A percentile compares a stretch with the other conserved stretches of the same genome.
These are phyloP conservation scores for Periplaneta americana DNA, from an alignment of 1,140 invertebrate species.

Conservation along the genomic window DNA sequence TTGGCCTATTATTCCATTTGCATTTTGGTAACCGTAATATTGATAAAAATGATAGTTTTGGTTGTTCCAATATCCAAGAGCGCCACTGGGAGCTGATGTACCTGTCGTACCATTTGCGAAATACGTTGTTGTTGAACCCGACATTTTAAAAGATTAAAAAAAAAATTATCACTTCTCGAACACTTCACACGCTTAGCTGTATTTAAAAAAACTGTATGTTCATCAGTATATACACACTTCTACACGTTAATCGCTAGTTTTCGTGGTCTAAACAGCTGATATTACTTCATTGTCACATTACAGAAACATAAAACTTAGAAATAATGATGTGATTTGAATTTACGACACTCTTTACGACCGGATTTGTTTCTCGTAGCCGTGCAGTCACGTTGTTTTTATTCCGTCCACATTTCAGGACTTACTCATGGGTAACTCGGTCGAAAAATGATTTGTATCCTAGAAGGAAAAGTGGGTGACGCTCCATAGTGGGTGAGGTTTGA, in stretches of 20 bases:
- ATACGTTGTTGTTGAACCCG: neutral
- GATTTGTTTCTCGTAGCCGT: neutral
- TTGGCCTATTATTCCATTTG: neutral
- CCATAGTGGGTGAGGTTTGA: neutral
- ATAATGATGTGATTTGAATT: neutral
- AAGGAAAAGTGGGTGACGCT: neutral
- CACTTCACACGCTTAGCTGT: neutral
- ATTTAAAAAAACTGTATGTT: too few species aligned
- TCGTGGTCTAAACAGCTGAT: too few species aligned
- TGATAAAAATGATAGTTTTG: neutral
- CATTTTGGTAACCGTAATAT: neutral
- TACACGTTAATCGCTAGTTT: too few species aligned
- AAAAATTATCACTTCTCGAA: neutral
- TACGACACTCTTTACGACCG: neutral
- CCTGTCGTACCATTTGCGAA: neutral
- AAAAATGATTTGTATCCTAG: neutral
- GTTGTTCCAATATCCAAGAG: neutral
- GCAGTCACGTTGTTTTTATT: neutral
- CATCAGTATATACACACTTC: neutral
- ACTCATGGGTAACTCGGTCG: neutral
- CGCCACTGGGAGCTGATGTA: neutral
- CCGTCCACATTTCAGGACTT: neutral
- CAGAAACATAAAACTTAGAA: neutral
- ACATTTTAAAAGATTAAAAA: neutral
- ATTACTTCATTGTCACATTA: too few species aligned